Evolutionary conservation across 2,113 vertebrate genomes (phyloP), one percentile per base, ranked within the genome.

Genomic region (Rhinolophus sinicus): DNA sequence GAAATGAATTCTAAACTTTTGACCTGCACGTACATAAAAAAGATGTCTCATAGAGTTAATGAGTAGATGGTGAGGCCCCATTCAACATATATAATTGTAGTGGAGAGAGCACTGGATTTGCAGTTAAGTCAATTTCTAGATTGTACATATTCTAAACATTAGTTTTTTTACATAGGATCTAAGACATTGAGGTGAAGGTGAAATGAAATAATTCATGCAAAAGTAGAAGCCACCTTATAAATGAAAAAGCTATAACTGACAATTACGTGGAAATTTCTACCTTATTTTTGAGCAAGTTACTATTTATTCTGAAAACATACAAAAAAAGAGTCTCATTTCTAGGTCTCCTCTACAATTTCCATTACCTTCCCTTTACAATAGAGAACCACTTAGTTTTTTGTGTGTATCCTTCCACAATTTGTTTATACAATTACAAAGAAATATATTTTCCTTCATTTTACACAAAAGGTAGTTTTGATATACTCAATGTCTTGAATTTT

Each of bases 291-390:
- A 80, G 88, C 70, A 73, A 56, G 50, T 73, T 76, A 87, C 4
- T 80, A 73, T 69, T 75, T 78, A 83, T 72, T 96, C 33, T 67
- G 22, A 93, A 93, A 87, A 84, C 69, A 95, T 88, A 92, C n/a
- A 77, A 44, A 47, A 77, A 88, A 82, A 72, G 40, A 35, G 26
- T 80, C 52, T 80, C 19, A 47, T 52, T 88, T 83, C 69, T 62
- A 16, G 38, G 6, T 70, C 30, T 75, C 40, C 22, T 58, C 54
- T 78, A 15, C 3, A 73, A 40, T 91, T 88, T 76, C 38, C 33
- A 75, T 77, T 26, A 69, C 9, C 9, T 90, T 93, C 33, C 40
- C 21, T 14, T 93, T 80, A 86, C 30, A 76, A 54, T 24, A 86
- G 44, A 87, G 44, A 90, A 88, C 30, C 67, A 62, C 15, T 52